Conservation (phyloP, 2,113 vertebrate genomes). For the Etheostoma spectabile region DNA sequence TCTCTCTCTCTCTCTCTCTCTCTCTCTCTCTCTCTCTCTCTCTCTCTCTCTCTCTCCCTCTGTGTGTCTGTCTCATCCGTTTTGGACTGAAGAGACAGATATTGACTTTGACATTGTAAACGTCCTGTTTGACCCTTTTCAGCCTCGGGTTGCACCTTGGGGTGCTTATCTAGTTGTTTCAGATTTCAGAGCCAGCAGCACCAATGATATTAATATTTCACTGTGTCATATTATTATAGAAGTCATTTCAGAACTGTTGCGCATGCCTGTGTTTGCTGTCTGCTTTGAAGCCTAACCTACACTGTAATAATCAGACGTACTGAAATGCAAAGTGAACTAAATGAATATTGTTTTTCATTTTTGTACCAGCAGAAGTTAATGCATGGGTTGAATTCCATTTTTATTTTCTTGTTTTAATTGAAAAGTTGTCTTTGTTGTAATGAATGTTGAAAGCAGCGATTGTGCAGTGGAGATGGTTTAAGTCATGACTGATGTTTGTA, state of each 20-base stretch:
- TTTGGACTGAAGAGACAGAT: neutral
- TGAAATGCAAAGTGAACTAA: slow-evolving; percentile 2
- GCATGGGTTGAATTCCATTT: slow-evolving; percentile 7
- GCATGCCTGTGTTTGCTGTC: neutral
- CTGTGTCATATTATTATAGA: neutral
- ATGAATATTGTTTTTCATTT: neutral
- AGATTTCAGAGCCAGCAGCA: neutral
- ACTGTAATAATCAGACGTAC: neutral
- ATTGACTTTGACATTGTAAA: neutral
- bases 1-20: neutral
- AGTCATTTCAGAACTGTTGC: neutral
- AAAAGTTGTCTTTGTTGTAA: neutral
- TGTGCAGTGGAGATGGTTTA: neutral
- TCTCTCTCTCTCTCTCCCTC: too few relatives aligned
- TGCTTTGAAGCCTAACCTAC: neutral
- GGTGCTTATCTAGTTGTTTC: neutral
- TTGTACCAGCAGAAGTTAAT: slow-evolving; percentile 4
- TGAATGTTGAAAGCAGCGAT: neutral
- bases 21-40: too few relatives aligned
- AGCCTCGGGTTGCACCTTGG: neutral
- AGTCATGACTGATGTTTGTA: slow-evolving; percentile 23
- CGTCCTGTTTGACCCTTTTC: neutral
- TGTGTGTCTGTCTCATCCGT: neutral
- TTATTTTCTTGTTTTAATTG: neutral
- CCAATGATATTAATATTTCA: neutral